These are phyloP conservation scores for Drosophila ustulata DNA, from an alignment of 2,888 invertebrate genomes.

Conservation along the genomic window DNA sequence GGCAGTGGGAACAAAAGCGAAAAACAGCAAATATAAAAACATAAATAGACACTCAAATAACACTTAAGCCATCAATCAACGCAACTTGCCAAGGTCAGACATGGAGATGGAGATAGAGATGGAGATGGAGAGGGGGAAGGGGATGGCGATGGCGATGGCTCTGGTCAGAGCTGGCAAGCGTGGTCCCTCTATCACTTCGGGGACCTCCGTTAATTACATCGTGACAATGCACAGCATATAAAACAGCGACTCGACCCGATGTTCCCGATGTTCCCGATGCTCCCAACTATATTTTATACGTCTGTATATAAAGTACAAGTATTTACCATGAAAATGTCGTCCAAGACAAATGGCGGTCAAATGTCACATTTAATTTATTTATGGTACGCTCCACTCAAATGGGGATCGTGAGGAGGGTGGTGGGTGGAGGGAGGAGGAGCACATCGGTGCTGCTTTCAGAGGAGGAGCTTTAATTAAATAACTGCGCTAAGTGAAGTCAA, in stretches of 20 bases:
- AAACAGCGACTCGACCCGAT: conserved; percentile 37
- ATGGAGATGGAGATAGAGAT: neutral
- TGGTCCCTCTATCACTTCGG: conserved; percentile 4
- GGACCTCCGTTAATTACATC: conserved; percentile 63
- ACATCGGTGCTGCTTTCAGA: neutral
- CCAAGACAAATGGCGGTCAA: conserved; percentile 79
- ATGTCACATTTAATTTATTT: conserved; percentile 79
- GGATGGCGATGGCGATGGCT: conserved; percentile 11
- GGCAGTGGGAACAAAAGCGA: conserved; percentile 10
- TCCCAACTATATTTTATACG: conserved; percentile 44
- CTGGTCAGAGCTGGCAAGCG: neutral
- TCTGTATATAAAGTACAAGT: conserved; percentile 50
- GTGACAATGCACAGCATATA: conserved; percentile 60
- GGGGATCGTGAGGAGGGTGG: neutral
- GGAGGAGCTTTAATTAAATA: conserved; percentile 70
- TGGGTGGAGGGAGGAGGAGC: neutral
- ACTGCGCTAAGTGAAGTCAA: conserved; percentile 70
- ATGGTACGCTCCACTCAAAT: conserved; percentile 44
- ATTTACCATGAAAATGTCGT: conserved; percentile 55
- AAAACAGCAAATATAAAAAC: conserved; percentile 24
- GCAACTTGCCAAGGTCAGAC: conserved; percentile 64
- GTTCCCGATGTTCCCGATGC: conserved; percentile 18
- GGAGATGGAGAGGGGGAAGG: neutral
- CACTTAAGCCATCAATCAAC: conserved; percentile 74
- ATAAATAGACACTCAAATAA: conserved; percentile 70